Evolutionary conservation across 2,888 invertebrate species (phyloP).

Genomic region (Cheilosia scutellata): DNA sequence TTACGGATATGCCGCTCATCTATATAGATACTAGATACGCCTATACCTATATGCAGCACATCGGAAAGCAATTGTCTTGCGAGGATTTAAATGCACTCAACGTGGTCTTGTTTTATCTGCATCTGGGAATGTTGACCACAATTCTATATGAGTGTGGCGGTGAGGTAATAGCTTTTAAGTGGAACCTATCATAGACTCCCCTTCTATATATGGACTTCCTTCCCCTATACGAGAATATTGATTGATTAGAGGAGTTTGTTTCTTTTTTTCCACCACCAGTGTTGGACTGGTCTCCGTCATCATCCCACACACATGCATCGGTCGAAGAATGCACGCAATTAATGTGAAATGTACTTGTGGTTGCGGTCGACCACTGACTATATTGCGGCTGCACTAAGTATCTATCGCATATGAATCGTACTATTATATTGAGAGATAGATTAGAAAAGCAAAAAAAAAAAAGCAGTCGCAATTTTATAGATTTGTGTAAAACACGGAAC

Average conservation of each 20-base stretch:
- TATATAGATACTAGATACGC: not conserved
- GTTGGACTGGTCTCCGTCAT: not conserved
- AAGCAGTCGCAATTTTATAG: constrained; percentile 51
- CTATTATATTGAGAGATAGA: not conserved
- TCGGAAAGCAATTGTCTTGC: constrained; percentile 41
- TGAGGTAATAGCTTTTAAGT: constrained; percentile 65
- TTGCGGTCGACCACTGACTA: constrained; percentile 23
- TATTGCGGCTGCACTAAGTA: constrained; percentile 22
- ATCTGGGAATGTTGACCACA: constrained; percentile 43
- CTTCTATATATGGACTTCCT: constrained; percentile 8
- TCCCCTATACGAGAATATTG: constrained; percentile 30
- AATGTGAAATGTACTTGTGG: constrained; percentile 41
- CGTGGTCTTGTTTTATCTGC: constrained; percentile 29
- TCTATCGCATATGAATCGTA: not conserved
- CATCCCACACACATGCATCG: constrained; percentile 46
- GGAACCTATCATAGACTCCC: constrained; percentile 22
- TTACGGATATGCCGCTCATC: constrained; percentile 38
- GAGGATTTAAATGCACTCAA: constrained; percentile 55
- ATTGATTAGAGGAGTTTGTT: constrained; percentile 36
- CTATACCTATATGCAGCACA: not conserved
- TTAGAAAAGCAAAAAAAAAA: not conserved
- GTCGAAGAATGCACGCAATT: constrained; percentile 40
- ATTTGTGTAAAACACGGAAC: constrained; percentile 65
- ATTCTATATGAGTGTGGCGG: constrained; percentile 16
- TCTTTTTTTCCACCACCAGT: not conserved